Evolutionary conservation across 23 tunicate species (phyloP).

Genomic region (Trididemnum nubilum): DNA sequence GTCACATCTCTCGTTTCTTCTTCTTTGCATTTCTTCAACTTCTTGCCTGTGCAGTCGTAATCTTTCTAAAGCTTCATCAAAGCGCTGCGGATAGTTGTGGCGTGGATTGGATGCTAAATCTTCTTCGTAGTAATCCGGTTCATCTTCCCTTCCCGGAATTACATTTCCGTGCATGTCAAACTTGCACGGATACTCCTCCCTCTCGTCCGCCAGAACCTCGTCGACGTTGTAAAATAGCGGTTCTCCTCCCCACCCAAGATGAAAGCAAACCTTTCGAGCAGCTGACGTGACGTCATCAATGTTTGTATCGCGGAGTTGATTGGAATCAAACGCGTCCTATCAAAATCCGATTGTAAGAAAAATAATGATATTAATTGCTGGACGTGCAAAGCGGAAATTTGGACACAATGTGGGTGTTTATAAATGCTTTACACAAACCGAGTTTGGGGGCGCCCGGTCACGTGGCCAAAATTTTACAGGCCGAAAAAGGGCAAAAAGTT

Average conservation of each 20-base stretch:
- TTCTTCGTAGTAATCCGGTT: slow-evolving; percentile 39
- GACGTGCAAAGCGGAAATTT: background rate
- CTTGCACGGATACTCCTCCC: slow-evolving; percentile 39
- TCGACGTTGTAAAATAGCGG: slow-evolving; percentile 42
- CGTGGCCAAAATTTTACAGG: no score
- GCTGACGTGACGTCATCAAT: slow-evolving; percentile 26
- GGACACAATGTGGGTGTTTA: background rate
- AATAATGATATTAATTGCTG: background rate
- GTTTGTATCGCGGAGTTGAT: slow-evolving; percentile 20
- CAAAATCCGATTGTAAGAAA: background rate
- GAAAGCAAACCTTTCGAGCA: slow-evolving; percentile 43
- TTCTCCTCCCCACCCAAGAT: slow-evolving; percentile 45
- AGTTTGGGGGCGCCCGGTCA: no score
- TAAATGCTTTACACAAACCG: no score
- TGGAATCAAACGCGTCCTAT: slow-evolving; percentile 49
- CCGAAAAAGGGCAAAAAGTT: no score
- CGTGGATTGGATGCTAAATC: slow-evolving; percentile 33
- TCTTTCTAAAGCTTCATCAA: background rate
- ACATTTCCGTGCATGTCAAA: slow-evolving; percentile 39
- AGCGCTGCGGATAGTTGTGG: slow-evolving; percentile 24
- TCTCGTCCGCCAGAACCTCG: slow-evolving; percentile 26
- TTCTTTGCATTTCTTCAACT: background rate
- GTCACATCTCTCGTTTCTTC: background rate
- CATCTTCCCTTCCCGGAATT: slow-evolving; percentile 34
- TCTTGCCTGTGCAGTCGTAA: slow-evolving; percentile 7